A percentile compares a stretch with the other conserved stretches of the same genome.
Evolutionary conservation across 1,140 invertebrate genomes (phyloP).

Genomic region (Ips typographus): DNA sequence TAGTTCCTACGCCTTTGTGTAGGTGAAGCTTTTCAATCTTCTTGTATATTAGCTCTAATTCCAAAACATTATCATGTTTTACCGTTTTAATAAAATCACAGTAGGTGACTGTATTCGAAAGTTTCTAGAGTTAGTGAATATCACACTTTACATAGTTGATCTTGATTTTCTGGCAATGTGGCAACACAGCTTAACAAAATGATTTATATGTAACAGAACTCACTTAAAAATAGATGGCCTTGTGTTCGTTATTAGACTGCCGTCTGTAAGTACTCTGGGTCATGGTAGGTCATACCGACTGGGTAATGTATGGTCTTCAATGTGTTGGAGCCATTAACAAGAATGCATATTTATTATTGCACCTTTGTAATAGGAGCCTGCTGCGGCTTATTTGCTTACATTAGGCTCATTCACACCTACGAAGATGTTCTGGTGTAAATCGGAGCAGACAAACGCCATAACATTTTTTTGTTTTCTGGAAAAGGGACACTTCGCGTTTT

Average conservation of each 20-base stretch:
- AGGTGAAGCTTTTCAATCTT: too few species aligned
- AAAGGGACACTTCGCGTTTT: not conserved
- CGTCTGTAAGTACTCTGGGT: conserved; percentile 18
- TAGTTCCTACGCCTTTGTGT: too few species aligned
- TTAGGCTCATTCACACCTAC: not conserved
- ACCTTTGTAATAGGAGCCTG: conserved; percentile 1
- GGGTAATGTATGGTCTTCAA: conserved; percentile 13
- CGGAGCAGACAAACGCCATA: not conserved
- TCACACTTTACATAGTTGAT: too few species aligned
- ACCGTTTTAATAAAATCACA: too few species aligned
- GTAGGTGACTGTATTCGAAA: too few species aligned
- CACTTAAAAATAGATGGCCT: conserved; percentile 25
- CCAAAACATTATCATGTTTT: too few species aligned
- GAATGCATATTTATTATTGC: conserved; percentile 12
- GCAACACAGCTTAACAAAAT: not conserved
- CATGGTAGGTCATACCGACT: conserved; percentile 12
- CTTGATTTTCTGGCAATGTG: not conserved
- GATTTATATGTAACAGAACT: conserved; percentile 5
- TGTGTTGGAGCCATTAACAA: conserved; percentile 12
- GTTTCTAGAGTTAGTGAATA: too few species aligned
- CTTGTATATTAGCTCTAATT: too few species aligned
- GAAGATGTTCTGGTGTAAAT: not conserved
- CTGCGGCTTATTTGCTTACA: conserved; percentile 3
- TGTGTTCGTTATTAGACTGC: conserved; percentile 30
- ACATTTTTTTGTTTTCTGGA: too few species aligned